These are phyloP conservation scores for Amphiprion clarkii DNA, from an alignment of 2,797 vertebrate species.

Conservation along the genomic window DNA sequence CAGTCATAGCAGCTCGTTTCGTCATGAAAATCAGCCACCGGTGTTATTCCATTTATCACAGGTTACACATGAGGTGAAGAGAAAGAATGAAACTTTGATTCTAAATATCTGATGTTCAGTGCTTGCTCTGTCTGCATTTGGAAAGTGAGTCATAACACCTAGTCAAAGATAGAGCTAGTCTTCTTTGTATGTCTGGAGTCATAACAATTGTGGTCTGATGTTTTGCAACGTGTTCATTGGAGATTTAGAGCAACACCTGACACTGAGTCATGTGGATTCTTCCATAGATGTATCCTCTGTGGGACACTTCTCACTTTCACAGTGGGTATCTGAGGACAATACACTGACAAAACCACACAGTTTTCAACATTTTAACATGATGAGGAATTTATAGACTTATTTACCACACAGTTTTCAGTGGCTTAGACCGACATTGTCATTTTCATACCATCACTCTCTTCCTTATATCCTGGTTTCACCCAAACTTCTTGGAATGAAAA, in stretches of 20 bases:
- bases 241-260: slow-evolving; percentile 6
- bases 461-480: neutral
- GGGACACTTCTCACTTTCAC: neutral
- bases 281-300: neutral
- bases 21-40: neutral
- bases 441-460: neutral
- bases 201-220: slow-evolving; percentile 7
- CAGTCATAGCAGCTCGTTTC: neutral
- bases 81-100: neutral
- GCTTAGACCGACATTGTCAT: neutral
- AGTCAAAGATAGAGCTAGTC: neutral
- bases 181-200: slow-evolving; percentile 4
- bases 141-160: neutral
- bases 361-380: too few relatives aligned
- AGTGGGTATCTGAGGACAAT: neutral
- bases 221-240: neutral
- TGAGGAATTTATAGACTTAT: neutral
- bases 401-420: neutral
- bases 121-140: slow-evolving; percentile 17
- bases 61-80: neutral
- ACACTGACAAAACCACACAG: too few relatives aligned
- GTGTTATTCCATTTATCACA: slow-evolving; percentile 1
- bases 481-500: neutral
- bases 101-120: neutral
- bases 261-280: neutral